Evolutionary conservation across 1,140 invertebrate species (phyloP).

Genomic region (Drosophila leontia): DNA sequence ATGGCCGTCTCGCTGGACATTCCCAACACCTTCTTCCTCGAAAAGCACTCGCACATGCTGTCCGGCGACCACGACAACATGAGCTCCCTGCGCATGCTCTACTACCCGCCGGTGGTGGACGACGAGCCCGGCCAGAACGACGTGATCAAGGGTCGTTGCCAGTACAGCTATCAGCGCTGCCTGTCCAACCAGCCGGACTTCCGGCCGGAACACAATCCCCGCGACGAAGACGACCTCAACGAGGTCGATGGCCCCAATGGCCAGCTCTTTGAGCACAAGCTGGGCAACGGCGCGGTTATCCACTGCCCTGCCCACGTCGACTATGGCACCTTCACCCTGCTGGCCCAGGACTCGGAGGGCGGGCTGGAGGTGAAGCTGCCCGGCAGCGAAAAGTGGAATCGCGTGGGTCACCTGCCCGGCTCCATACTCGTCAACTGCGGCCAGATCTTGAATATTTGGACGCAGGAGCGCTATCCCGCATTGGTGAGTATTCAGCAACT

Average conservation of each 20-base stretch:
- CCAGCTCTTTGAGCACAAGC: slow-evolving; percentile 65
- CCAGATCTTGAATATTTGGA: slow-evolving; percentile 92
- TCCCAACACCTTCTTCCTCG: slow-evolving; percentile 86
- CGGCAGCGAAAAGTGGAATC: slow-evolving; percentile 89
- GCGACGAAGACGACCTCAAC: slow-evolving; percentile 75
- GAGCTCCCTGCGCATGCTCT: slow-evolving; percentile 89
- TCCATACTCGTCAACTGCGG: slow-evolving; percentile 92
- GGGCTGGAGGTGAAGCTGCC: slow-evolving; percentile 87
- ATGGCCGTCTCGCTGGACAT: slow-evolving; percentile 87
- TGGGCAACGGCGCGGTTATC: slow-evolving; percentile 85
- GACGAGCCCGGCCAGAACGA: slow-evolving; percentile 85
- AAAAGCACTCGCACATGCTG: slow-evolving; percentile 88
- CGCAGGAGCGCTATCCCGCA: slow-evolving; percentile 89
- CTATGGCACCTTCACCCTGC: slow-evolving; percentile 90
- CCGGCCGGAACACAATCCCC: slow-evolving; percentile 73
- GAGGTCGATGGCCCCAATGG: slow-evolving; percentile 64
- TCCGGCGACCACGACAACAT: slow-evolving; percentile 87
- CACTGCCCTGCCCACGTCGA: slow-evolving; percentile 90
- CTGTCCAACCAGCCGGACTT: slow-evolving; percentile 81
- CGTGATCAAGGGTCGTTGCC: slow-evolving; percentile 79
- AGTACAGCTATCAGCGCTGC: slow-evolving; percentile 84
- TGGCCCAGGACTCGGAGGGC: slow-evolving; percentile 90
- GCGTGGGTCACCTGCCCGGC: slow-evolving; percentile 91
- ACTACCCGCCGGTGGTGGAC: slow-evolving; percentile 88
- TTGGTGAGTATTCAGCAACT: slow-evolving; percentile 86